phyloP scores from a whole-genome alignment of 64 coral and sea anemone species.

The Catalaphyllia jardinei region DNA sequence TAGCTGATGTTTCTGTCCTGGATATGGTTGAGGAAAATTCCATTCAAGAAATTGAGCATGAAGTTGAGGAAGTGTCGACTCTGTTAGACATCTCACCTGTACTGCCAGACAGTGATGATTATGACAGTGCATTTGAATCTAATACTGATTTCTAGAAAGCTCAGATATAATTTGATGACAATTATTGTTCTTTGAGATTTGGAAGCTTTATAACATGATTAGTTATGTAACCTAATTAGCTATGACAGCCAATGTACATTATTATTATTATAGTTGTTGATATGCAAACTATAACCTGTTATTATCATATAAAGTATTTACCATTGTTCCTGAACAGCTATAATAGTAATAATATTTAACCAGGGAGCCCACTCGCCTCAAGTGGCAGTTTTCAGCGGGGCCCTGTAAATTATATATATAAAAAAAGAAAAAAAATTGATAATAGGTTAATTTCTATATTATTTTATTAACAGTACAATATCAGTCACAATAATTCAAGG shows the following conservation, averaged over 20 bases:
- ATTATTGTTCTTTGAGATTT: conserved; percentile 11
- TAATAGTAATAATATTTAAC: too few species aligned
- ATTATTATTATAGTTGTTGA: background rate
- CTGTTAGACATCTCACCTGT: conserved; percentile 61
- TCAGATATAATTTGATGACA: background rate
- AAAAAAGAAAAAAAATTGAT: too few species aligned
- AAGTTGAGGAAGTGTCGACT: conserved; percentile 68
- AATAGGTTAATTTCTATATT: background rate
- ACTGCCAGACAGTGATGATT: conserved; percentile 52
- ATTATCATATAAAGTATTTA: conserved; percentile 21
- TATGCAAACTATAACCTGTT: background rate
- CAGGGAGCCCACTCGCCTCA: too few species aligned
- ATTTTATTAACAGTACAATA: conserved; percentile 19
- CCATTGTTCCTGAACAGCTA: conserved; percentile 23
- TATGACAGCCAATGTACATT: background rate
- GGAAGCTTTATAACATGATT: background rate
- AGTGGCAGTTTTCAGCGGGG: too few species aligned
- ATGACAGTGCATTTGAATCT: conserved; percentile 57
- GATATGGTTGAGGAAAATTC: conserved; percentile 27
- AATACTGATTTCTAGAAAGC: conserved; percentile 56
- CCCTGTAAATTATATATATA: too few species aligned
- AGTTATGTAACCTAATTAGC: background rate
- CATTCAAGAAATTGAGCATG: conserved; percentile 42
- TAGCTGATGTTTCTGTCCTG: conserved; percentile 63
- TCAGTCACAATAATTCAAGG: conserved; percentile 29